A percentile compares a stretch with the other conserved stretches of the same genome.
Evolutionary conservation across 2,888 invertebrate genomes (phyloP).

Genomic region (Drosophila anomelani): DNA sequence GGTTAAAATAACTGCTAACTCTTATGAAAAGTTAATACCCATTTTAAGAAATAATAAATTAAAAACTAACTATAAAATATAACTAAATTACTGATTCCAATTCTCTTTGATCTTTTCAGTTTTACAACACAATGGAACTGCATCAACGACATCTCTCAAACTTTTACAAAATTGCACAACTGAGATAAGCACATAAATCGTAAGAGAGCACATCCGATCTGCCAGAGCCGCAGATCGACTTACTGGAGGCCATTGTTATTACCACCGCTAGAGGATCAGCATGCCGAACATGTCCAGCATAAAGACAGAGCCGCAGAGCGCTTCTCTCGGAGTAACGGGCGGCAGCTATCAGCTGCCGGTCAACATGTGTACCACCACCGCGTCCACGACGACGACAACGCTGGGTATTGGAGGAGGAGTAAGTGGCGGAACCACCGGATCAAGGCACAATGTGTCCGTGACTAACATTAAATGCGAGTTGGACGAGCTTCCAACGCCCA

Average conservation of each 20-base stretch:
- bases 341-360: constrained; percentile 64
- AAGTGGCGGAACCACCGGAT: constrained; percentile 38
- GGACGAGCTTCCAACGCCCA: constrained; percentile 73
- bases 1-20: too few relatives aligned
- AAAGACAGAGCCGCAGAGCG: constrained; percentile 61
- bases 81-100: background rate
- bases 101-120: constrained; percentile 51
- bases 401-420: constrained; percentile 14
- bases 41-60: too few relatives aligned
- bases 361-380: constrained; percentile 66
- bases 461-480: constrained; percentile 89
- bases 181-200: constrained; percentile 23
- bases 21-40: too few relatives aligned
- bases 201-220: constrained; percentile 3
- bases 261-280: constrained; percentile 4
- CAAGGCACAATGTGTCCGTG: constrained; percentile 89
- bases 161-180: constrained; percentile 80
- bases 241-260: constrained; percentile 15
- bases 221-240: background rate
- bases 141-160: constrained; percentile 83
- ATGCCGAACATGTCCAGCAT: constrained; percentile 67
- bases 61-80: background rate
- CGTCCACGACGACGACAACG: constrained; percentile 26
- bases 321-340: constrained; percentile 52
- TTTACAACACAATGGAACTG: constrained; percentile 77